These are phyloP conservation scores for Myanophis thanlyinensis DNA, from an alignment of 2,113 vertebrate species.

Conservation along the genomic window DNA sequence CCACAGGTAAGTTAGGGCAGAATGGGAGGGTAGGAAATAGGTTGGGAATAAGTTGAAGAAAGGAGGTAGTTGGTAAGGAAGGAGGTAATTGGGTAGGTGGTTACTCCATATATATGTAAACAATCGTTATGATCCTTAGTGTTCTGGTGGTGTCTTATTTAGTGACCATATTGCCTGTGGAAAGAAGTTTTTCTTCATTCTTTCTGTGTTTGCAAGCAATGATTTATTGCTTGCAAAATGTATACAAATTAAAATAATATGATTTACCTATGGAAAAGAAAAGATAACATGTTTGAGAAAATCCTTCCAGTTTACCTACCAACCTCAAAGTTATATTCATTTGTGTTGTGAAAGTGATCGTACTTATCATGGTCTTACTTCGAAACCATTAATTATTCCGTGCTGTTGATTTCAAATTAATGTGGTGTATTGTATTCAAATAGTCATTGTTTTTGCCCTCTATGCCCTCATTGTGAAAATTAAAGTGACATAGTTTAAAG, in stretches of 20 bases:
- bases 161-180: too few species aligned
- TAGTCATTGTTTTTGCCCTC: neutral
- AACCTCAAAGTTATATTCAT: neutral
- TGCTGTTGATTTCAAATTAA: neutral
- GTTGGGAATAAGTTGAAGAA: too few species aligned
- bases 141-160: too few species aligned
- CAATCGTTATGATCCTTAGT: too few species aligned
- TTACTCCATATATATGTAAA: too few species aligned
- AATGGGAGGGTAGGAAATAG: too few species aligned
- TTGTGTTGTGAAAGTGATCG: neutral
- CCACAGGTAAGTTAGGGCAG: too few species aligned
- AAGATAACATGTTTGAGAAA: neutral
- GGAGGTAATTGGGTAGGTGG: too few species aligned
- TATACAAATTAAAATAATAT: neutral
- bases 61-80: too few species aligned
- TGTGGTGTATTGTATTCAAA: neutral
- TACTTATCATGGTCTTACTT: neutral
- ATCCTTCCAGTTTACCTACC: neutral
- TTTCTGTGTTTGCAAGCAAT: too few species aligned
- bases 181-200: too few species aligned
- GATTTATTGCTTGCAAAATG: constrained; percentile 11
- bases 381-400: neutral
- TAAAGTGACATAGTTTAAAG: too few species aligned
- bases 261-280: neutral
- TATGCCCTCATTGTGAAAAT: neutral